Evolutionary conservation across 2,113 vertebrate genomes (phyloP).

Genomic region (Arenaria interpres): DNA sequence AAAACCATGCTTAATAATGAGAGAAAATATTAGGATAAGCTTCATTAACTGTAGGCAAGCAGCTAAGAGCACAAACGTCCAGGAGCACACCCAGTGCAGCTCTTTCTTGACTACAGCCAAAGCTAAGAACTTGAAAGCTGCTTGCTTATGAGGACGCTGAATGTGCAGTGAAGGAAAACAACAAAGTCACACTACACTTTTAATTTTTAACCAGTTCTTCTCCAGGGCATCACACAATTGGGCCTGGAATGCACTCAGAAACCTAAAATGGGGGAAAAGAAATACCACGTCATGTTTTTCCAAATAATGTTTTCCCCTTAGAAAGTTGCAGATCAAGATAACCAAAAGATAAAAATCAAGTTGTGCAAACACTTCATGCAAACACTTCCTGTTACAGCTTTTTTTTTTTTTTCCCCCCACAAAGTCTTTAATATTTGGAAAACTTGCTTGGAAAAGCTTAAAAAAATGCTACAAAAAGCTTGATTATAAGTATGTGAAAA

Average conservation of each 20-base stretch:
- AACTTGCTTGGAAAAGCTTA: background rate
- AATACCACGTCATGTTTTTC: background rate
- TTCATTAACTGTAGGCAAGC: background rate
- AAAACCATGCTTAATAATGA: background rate
- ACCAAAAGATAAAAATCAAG: slow-evolving; percentile 3
- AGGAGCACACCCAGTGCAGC: background rate
- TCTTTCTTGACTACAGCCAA: background rate
- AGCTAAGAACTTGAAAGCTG: background rate
- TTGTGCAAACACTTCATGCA: background rate
- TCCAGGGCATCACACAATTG: background rate
- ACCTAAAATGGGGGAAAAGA: background rate
- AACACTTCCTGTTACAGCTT: background rate
- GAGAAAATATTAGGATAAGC: background rate
- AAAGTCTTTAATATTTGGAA: background rate
- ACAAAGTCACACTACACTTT: background rate
- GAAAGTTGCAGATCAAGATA: background rate
- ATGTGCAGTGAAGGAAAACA: background rate
- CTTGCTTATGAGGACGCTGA: background rate
- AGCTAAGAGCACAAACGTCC: background rate
- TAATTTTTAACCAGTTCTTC: background rate
- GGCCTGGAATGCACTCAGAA: background rate
- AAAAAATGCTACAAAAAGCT: background rate
- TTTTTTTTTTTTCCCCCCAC: accelerated
- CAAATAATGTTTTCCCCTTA: background rate
- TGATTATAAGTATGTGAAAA: background rate